phyloP scores from a whole-genome alignment of 53 echinoderm and acorn worm species.

The Glandiceps talaboti region DNA sequence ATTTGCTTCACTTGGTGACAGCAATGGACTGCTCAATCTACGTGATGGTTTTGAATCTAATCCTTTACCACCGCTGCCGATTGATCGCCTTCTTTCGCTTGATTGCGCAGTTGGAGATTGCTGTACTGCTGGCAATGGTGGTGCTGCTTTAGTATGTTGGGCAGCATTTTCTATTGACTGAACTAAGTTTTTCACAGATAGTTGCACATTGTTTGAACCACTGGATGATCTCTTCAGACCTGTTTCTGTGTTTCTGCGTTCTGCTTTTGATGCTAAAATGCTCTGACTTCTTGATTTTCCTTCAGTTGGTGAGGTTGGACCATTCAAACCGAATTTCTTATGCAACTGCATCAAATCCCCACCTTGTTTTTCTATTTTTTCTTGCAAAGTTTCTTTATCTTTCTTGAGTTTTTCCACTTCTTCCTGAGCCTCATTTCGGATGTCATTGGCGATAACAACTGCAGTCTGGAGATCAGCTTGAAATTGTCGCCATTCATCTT shows the following conservation, averaged over 20 bases:
- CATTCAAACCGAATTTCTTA: neutral
- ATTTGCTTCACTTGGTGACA: neutral
- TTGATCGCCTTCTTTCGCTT: neutral
- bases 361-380: conserved; percentile 60
- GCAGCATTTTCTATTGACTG: conserved; percentile 74
- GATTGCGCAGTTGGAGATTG: neutral
- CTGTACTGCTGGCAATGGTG: conserved; percentile 14
- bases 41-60: neutral
- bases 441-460: conserved; percentile 93
- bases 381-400: conserved; percentile 52
- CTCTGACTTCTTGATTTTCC: neutral
- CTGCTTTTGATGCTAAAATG: neutral
- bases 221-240: neutral
- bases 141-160: conserved; percentile 41
- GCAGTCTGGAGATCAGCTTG: conserved; percentile 88
- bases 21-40: neutral
- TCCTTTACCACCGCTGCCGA: neutral
- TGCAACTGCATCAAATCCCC: conserved; percentile 60
- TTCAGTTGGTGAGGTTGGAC: neutral
- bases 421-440: conserved; percentile 77
- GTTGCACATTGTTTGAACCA: conserved; percentile 13
- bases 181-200: conserved; percentile 82
- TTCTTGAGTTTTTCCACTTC: conserved; percentile 60
- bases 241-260: neutral
- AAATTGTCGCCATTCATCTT: conserved; percentile 89